Evolutionary conservation across 2,113 vertebrate species (phyloP).

Genomic region (Tapirus terrestris): DNA sequence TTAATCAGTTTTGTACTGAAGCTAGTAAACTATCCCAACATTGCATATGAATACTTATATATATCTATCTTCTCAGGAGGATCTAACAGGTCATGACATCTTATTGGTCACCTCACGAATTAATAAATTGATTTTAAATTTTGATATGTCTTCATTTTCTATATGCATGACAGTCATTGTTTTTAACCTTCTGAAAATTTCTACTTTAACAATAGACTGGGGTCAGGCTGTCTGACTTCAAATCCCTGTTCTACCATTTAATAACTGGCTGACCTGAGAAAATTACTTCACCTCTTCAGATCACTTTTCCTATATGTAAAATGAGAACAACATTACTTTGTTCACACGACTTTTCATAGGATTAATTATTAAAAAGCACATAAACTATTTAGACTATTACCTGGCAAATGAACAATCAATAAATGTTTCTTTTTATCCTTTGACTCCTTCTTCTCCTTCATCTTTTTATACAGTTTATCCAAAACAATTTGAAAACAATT

Average conservation of each 20-base stretch:
- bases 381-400: not conserved
- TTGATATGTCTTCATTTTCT: not conserved
- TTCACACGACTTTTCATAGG: not conserved
- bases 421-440: not conserved
- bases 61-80: not conserved
- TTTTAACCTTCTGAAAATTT: not conserved
- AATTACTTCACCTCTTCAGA: not conserved
- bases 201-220: not conserved
- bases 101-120: not conserved
- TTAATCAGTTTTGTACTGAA: not conserved
- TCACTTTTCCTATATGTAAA: not conserved
- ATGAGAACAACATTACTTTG: not conserved
- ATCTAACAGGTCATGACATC: not conserved
- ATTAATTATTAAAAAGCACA: not conserved
- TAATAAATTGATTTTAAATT: not conserved
- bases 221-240: not conserved
- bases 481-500: not conserved
- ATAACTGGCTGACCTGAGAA: not conserved
- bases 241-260: not conserved
- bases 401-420: not conserved
- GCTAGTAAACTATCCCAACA: not conserved
- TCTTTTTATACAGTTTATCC: not conserved
- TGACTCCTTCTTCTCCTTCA: not conserved
- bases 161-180: not conserved
- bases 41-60: not conserved